phyloP scores from a whole-genome alignment of 2,888 invertebrate species.

The Escarpia spicata region DNA sequence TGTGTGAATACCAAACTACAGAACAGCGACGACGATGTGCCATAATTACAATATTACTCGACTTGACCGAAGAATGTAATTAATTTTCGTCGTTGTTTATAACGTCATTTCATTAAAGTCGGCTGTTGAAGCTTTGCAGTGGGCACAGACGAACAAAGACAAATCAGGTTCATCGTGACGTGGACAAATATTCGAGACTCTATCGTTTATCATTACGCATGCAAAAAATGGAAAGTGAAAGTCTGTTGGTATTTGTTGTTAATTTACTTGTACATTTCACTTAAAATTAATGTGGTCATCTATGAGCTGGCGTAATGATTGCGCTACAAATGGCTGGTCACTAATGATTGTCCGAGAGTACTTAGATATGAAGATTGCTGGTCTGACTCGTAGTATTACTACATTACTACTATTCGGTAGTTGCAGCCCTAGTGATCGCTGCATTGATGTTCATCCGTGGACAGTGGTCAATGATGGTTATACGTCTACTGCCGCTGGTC shows the following conservation, averaged over 20 bases:
- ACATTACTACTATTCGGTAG: too few species aligned
- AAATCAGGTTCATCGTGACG: not conserved
- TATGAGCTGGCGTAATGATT: too few species aligned
- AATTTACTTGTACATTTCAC: too few species aligned
- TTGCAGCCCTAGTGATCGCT: too few species aligned
- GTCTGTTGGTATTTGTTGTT: not conserved
- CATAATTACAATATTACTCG: not conserved
- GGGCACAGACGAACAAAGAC: not conserved
- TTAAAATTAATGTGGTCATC: too few species aligned
- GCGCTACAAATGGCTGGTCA: too few species aligned
- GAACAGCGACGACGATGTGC: not conserved
- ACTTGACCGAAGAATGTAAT: not conserved
- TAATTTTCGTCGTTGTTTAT: not conserved
- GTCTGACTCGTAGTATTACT: too few species aligned
- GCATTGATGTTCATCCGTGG: too few species aligned
- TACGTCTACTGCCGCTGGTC: too few species aligned
- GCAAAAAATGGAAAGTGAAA: not conserved
- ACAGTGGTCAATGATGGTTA: too few species aligned
- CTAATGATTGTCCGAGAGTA: too few species aligned
- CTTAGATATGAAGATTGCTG: too few species aligned
- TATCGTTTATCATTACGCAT: not conserved
- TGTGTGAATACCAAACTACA: not conserved
- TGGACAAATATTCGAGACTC: not conserved
- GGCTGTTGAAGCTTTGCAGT: not conserved
- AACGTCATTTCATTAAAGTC: not conserved